Conservation (phyloP, 1,140 invertebrate genomes). For the Cherax quadricarinatus region DNA sequence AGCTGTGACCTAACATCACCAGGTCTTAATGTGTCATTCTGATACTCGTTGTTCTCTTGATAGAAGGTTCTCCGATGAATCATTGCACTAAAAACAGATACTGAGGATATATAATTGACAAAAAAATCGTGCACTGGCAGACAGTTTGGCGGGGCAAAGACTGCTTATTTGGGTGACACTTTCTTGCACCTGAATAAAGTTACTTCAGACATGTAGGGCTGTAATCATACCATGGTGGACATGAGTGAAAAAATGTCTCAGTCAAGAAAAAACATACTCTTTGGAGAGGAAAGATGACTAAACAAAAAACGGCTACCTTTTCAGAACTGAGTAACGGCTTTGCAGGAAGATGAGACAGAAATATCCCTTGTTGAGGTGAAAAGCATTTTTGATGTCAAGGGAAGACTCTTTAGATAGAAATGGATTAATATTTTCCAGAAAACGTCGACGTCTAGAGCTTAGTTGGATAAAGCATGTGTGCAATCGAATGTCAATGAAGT, state of each 20-base stretch:
- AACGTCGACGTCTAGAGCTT: no score
- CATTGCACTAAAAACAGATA: slow-evolving; percentile 37
- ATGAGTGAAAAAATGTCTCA: slow-evolving; percentile 29
- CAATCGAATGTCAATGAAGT: no score
- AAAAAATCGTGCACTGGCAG: background rate
- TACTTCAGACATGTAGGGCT: slow-evolving; percentile 12
- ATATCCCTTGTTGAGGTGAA: slow-evolving; percentile 33
- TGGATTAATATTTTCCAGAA: background rate
- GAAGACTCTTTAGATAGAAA: slow-evolving; percentile 54
- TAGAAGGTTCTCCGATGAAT: slow-evolving; percentile 33
- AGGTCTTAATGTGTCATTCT: slow-evolving; percentile 37
- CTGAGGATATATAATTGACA: slow-evolving; percentile 19
- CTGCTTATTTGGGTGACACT: background rate
- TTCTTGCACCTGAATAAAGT: slow-evolving; percentile 48
- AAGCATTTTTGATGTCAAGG: slow-evolving; percentile 27
- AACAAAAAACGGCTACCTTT: slow-evolving; percentile 34
- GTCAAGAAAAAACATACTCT: slow-evolving; percentile 36
- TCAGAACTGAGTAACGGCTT: slow-evolving; percentile 30
- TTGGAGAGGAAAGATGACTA: slow-evolving; percentile 30
- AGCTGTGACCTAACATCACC: slow-evolving; percentile 42
- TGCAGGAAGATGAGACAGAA: slow-evolving; percentile 43
- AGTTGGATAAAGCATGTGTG: no score
- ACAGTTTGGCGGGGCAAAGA: slow-evolving; percentile 37
- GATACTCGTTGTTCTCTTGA: background rate
- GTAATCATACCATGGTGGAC: slow-evolving; percentile 12